Conservation (phyloP, 2,797 vertebrate genomes). For the Neomorphus geoffroyi region DNA sequence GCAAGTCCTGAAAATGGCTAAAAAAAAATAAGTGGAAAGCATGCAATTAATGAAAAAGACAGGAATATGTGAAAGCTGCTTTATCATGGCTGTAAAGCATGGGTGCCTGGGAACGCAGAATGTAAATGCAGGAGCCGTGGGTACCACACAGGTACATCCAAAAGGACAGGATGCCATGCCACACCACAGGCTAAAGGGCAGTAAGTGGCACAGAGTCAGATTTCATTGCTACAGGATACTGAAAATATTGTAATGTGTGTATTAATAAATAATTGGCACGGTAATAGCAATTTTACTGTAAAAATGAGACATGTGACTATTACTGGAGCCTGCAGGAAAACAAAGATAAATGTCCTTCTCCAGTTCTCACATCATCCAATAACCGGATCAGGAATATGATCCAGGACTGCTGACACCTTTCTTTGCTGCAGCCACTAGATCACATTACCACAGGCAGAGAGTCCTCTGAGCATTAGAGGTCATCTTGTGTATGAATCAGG, state of each 20-base stretch:
- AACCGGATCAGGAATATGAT: neutral
- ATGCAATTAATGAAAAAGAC: neutral
- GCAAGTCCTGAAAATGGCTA: neutral
- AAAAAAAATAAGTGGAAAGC: neutral
- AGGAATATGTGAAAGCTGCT: neutral
- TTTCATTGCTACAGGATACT: neutral
- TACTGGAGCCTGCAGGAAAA: neutral
- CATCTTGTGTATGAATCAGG: neutral
- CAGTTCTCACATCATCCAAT: neutral
- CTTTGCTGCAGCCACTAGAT: conserved; percentile 28
- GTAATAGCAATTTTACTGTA: conserved; percentile 3
- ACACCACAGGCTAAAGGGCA: neutral
- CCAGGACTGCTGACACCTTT: conserved; percentile 23
- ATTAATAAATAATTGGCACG: conserved; percentile 9
- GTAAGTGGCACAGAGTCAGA: neutral
- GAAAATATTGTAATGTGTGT: conserved; percentile 16
- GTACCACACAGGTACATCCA: neutral
- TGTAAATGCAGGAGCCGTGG: neutral
- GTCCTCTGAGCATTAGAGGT: conserved; percentile 13
- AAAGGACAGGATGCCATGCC: neutral
- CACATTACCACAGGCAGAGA: neutral
- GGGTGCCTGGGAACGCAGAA: neutral
- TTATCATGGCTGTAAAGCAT: neutral
- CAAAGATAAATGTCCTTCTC: neutral
- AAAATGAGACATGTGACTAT: neutral